phyloP scores from a whole-genome alignment of 2,113 vertebrate genomes.

The Pimephales promelas region DNA sequence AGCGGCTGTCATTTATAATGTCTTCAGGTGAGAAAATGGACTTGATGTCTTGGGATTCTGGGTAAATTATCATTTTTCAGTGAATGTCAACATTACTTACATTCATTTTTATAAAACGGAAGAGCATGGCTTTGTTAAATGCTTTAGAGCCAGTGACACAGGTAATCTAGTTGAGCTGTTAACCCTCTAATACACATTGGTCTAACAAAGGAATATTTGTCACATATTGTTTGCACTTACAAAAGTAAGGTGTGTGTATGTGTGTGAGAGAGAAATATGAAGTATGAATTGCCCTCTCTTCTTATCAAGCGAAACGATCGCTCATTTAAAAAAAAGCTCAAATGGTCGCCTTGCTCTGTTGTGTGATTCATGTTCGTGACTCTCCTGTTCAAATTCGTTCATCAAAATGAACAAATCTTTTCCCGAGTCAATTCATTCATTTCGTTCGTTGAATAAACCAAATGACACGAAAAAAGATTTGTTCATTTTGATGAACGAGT shows the following conservation, averaged over 20 bases:
- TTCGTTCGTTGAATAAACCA: too few species aligned
- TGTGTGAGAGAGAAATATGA: too few species aligned
- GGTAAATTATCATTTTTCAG: neutral
- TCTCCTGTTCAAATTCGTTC: too few species aligned
- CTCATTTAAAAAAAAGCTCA: too few species aligned
- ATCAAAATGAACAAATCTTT: too few species aligned
- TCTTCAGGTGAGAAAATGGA: neutral
- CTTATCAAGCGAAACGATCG: too few species aligned
- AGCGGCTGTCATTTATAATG: neutral
- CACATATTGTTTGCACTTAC: neutral
- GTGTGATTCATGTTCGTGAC: too few species aligned
- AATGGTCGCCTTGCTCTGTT: too few species aligned
- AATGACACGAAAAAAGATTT: too few species aligned
- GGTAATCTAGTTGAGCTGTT: neutral
- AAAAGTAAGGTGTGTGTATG: neutral
- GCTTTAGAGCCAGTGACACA: neutral
- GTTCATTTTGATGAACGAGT: too few species aligned
- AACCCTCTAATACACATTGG: neutral
- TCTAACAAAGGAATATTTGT: neutral
- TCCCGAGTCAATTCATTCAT: too few species aligned
- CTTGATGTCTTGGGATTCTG: neutral
- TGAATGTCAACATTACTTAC: neutral
- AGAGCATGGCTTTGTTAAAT: neutral
- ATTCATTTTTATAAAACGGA: neutral
- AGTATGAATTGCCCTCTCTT: neutral